Conservation (phyloP, 1,140 invertebrate species). For the Pseudomyrmex flavicornis region DNA sequence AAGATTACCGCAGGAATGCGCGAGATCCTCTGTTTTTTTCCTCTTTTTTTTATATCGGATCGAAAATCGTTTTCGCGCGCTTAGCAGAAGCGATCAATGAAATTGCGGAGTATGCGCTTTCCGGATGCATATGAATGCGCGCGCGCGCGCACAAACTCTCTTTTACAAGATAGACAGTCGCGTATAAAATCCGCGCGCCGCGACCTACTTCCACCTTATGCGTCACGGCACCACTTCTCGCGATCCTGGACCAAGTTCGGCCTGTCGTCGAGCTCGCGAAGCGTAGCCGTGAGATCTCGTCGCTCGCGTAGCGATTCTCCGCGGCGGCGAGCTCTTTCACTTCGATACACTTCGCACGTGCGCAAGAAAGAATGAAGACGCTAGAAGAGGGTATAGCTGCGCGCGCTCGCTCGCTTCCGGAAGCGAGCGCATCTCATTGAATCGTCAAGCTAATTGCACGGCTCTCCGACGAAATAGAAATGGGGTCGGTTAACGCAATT, state of each 20-base stretch:
- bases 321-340: conserved; percentile 30
- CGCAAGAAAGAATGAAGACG: not conserved
- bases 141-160: too few species aligned
- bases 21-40: not conserved
- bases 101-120: not conserved
- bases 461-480: conserved; percentile 21
- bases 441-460: conserved; percentile 14
- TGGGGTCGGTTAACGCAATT: conserved; percentile 4
- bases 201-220: conserved; percentile 77
- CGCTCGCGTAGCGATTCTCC: conserved; percentile 30
- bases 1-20: conserved; percentile 30
- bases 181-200: conserved; percentile 65
- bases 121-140: not conserved
- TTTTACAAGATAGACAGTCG: conserved; percentile 60
- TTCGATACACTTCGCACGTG: conserved; percentile 32
- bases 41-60: not conserved
- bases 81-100: too few species aligned
- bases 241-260: conserved; percentile 63
- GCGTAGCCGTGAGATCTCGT: conserved; percentile 42
- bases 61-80: too few species aligned
- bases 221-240: conserved; percentile 66
- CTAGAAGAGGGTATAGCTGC: too few species aligned
- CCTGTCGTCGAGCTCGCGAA: conserved; percentile 52
- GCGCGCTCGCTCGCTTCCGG: not conserved
- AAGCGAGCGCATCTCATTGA: conserved; percentile 6